Base-by-base conservation (phyloP, 2,888 invertebrate species). In the Agrotis segetum region DNA sequence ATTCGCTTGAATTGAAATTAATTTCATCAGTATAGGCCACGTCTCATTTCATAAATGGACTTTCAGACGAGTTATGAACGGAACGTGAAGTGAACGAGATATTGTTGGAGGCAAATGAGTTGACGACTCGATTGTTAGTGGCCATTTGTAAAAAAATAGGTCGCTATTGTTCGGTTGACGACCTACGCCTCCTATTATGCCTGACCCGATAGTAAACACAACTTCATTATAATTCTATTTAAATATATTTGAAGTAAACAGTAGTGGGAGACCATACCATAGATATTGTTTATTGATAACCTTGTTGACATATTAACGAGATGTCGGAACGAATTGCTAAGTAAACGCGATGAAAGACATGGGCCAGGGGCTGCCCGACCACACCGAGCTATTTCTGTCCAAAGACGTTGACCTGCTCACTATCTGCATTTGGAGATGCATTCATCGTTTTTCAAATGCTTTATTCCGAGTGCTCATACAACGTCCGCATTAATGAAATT, bases 241-340 rank as follows among this genome's bases (percentile, higher is more conserved):
- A 70, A 85, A 84, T 86, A 85, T 85, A 81, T 86, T 84, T 76
- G 87, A 86, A 84, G 85, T 90, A 90, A 91, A 91, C 89, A 91
- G 88, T 89, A 78, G 84, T 82, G 84, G 87, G 86, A 87, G 88
- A 86, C 85, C 81, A 67, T 61, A 67, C 77, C 80, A 84, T 88
- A 86, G 85, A 89, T 89, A 90, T 89, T 89, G 88, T 91, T 85
- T 90, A 92, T 93, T 89, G 93, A 95, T 94, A 92, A 92, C 90
- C 91, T 90, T 88, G 94, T 92, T 94, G 95, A 95, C 94, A 93
- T 90, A 91, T 95, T 93, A 93, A 95, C 90, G 94, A 93, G 89
- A 92, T 91, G 92, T 92, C 90, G 88, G 90, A 92, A 91, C 88
- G 89, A 91, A 92, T 93, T 89, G 92, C 91, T 92, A 90, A 92